Evolutionary conservation across 2,888 invertebrate genomes (phyloP).

Genomic region (Stomorhina lunata): DNA sequence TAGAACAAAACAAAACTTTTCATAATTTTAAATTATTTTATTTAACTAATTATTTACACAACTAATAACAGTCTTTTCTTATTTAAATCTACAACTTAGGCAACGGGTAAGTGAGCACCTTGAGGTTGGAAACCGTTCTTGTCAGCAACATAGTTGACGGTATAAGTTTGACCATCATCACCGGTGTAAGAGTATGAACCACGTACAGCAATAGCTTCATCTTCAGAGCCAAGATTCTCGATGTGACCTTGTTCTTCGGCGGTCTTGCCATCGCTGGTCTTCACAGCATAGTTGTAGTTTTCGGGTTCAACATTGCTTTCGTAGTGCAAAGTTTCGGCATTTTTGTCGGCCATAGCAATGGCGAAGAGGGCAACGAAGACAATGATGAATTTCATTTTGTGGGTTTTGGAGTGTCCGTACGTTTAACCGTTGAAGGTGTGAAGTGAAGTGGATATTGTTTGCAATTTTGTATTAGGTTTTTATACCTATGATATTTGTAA

Average conservation of each 20-base stretch:
- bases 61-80: conserved; percentile 45
- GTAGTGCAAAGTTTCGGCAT: conserved; percentile 65
- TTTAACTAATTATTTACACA: too few relatives aligned
- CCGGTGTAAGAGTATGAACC: conserved; percentile 82
- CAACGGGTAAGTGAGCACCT: conserved; percentile 80
- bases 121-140: conserved; percentile 80
- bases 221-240: conserved; percentile 81
- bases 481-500: too few relatives aligned
- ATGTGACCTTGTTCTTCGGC: conserved; percentile 81
- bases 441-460: too few relatives aligned
- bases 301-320: conserved; percentile 66
- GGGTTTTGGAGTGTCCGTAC: too few relatives aligned
- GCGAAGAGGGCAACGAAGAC: conserved; percentile 73
- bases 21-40: too few relatives aligned
- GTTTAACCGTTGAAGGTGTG: too few relatives aligned
- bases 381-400: conserved; percentile 75
- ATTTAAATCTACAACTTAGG: conserved; percentile 65
- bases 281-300: conserved; percentile 66
- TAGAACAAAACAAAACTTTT: too few relatives aligned
- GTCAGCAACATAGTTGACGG: conserved; percentile 80
- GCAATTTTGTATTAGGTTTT: too few relatives aligned
- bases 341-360: conserved; percentile 66
- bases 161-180: conserved; percentile 82
- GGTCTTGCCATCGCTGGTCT: conserved; percentile 81
- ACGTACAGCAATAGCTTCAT: conserved; percentile 81